A percentile compares a stretch with the other conserved stretches of the same genome.
Conservation (phyloP, 92 coral and sea anemone genomes). For the Bergia puertoricense region DNA sequence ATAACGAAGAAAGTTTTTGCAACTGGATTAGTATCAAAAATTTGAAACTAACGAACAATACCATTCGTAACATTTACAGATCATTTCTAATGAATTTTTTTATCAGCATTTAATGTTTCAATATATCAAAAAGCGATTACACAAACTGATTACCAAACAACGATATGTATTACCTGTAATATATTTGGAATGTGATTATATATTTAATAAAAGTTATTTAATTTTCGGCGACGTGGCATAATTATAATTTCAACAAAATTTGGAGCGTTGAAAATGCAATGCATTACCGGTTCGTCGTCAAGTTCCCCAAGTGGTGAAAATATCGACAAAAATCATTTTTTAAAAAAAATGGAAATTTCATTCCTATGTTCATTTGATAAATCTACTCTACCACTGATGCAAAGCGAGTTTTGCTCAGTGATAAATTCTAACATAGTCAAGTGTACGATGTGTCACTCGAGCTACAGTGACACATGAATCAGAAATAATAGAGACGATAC, state of each 20-base stretch:
- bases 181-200: neutral
- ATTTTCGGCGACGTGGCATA: neutral
- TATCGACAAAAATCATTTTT: neutral
- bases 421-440: neutral
- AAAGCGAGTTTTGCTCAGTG: neutral
- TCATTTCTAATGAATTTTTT: no score
- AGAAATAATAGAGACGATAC: neutral
- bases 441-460: neutral
- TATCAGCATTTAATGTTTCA: neutral
- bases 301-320: neutral
- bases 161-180: neutral
- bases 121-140: neutral
- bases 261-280: neutral
- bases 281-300: neutral
- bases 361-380: neutral
- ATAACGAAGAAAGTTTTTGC: neutral
- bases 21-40: neutral
- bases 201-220: neutral
- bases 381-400: neutral
- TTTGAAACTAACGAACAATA: neutral
- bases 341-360: neutral
- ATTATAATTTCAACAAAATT: no score
- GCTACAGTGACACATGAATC: no score
- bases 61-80: neutral
- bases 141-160: neutral